Evolutionary conservation across 2,888 invertebrate species (phyloP).

Genomic region (Hypsopygia costalis): DNA sequence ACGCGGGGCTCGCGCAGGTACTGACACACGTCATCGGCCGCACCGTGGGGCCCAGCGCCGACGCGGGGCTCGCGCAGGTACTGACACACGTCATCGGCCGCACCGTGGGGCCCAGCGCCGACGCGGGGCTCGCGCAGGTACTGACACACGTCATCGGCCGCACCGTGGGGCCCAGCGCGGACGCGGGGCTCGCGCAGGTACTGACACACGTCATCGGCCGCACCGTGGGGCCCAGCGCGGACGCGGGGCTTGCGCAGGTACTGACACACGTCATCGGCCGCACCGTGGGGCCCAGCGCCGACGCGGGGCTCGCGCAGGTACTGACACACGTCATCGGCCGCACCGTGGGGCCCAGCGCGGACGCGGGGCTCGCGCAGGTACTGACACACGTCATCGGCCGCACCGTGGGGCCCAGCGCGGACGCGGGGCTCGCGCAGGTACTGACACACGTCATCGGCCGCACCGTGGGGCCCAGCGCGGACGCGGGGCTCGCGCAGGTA

Average conservation of each 20-base stretch:
- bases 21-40: not conserved
- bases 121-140: slow-evolving; percentile 69
- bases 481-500: slow-evolving; percentile 69
- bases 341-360: slow-evolving; percentile 96
- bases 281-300: slow-evolving; percentile 96
- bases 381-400: not conserved
- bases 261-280: not conserved
- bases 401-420: slow-evolving; percentile 96
- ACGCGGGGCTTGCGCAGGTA: slow-evolving; percentile 69
- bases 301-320: slow-evolving; percentile 69
- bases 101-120: slow-evolving; percentile 96
- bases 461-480: slow-evolving; percentile 96
- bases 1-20: slow-evolving; percentile 70
- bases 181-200: slow-evolving; percentile 69
- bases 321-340: not conserved
- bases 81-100: not conserved
- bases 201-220: not conserved
- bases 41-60: slow-evolving; percentile 96
- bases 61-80: slow-evolving; percentile 69
- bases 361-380: slow-evolving; percentile 69
- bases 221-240: slow-evolving; percentile 96
- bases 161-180: slow-evolving; percentile 96
- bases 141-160: not conserved
- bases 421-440: slow-evolving; percentile 69
- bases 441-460: not conserved